Evolutionary conservation across 1,140 invertebrate species (phyloP).

Genomic region (Zaprionus nigranus): DNA sequence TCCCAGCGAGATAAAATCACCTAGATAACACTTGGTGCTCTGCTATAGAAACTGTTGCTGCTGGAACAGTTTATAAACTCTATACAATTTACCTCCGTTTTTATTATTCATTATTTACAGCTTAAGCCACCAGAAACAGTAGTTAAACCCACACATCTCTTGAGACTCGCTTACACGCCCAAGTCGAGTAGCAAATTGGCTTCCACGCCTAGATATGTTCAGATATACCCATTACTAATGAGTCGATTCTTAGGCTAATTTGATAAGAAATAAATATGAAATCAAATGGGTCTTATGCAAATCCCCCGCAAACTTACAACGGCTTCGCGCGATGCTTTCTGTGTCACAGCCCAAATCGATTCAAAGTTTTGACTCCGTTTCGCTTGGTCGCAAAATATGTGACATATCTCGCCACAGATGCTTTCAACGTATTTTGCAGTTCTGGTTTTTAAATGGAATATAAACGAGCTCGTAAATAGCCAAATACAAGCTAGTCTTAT

Average conservation of each 20-base stretch:
- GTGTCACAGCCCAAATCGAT: conserved; percentile 56
- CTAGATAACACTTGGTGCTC: background rate
- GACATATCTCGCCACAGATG: conserved; percentile 54
- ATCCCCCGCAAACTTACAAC: conserved; percentile 46
- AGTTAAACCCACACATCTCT: conserved; percentile 1
- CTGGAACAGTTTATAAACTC: background rate
- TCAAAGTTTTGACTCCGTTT: conserved; percentile 14
- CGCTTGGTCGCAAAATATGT: conserved; percentile 53
- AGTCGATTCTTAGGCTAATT: conserved; percentile 52
- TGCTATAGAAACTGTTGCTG: background rate
- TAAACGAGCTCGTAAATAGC: conserved; percentile 74
- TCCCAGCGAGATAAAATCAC: background rate
- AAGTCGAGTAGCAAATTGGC: conserved; percentile 52
- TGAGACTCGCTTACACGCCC: conserved; percentile 13
- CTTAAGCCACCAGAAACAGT: conserved; percentile 11
- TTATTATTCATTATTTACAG: conserved; percentile 8
- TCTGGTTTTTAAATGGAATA: conserved; percentile 76
- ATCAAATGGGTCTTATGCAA: conserved; percentile 33
- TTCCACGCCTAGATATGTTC: conserved; percentile 52
- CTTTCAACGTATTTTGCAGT: conserved; percentile 59
- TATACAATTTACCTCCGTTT: background rate
- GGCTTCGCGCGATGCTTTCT: conserved; percentile 39
- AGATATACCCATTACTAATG: conserved; percentile 51
- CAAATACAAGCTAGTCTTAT: conserved; percentile 37
- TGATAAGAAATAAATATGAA: conserved; percentile 52